These are phyloP conservation scores for Mormyrops attenuatus DNA, from an alignment of 2,797 vertebrate species.

Conservation along the genomic window DNA sequence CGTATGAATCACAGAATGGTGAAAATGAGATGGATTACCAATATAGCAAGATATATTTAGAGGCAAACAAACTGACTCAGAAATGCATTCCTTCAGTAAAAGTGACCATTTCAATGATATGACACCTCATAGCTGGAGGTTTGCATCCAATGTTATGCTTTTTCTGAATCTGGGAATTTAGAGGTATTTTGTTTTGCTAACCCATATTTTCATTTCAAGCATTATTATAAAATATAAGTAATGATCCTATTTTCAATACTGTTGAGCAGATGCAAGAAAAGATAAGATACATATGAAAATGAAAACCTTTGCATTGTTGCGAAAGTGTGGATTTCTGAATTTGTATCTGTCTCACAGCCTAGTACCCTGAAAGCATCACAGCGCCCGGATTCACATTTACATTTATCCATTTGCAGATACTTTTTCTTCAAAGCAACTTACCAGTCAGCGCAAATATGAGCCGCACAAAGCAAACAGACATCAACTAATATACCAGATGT, in stretches of 20 bases:
- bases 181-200: neutral
- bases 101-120: neutral
- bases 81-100: neutral
- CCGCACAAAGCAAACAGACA: neutral
- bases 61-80: neutral
- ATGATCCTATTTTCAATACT: neutral
- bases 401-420: neutral
- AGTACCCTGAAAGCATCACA: neutral
- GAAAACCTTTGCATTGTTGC: neutral
- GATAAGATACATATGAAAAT: neutral
- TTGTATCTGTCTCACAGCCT: neutral
- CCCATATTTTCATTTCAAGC: neutral
- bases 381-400: neutral
- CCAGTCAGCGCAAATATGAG: neutral
- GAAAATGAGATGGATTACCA: conserved; percentile 7
- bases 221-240: neutral
- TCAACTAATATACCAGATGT: neutral
- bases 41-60: neutral
- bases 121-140: neutral
- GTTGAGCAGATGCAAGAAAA: neutral
- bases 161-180: neutral
- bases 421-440: neutral
- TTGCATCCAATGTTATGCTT: neutral
- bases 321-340: neutral
- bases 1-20: neutral